Base-by-base conservation (phyloP, 2,888 invertebrate genomes). In the Galerucella nymphaeae region DNA sequence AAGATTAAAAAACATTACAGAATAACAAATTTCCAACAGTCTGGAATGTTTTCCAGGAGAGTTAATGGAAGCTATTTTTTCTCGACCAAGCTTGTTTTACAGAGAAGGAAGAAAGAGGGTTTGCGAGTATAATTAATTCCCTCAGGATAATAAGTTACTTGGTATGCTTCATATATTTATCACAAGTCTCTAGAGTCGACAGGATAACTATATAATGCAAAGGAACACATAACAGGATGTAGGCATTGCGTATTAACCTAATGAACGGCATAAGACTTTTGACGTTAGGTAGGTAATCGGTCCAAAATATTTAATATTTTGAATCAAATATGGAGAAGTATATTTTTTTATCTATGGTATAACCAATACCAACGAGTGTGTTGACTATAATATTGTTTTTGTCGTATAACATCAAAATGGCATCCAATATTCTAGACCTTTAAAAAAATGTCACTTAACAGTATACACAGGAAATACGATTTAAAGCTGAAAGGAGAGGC, bases 81-180 rank as follows among this genome's bases (percentile, higher is more conserved):
- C 64, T 41, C 41, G 57, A 42, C 45, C 41, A 38, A 45, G 23
- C 5, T 55, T 38, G 42, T 11, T 50, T 20, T 13, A 58, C 18
- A n/a, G 53, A 13, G 42, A 48, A 50, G 68, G 50, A 41, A 59
- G 72, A 71, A 38, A 70, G 73, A 75, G 79, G 72, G 74, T 38
- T 9, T 38, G 6, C 30, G 30, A 63, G 79, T 78, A 79, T 82
- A 83, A 83, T 83, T 83, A 83, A 82, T 71, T 81, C 81, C 80
- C 81, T 80, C 80, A 82, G 81, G 81, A 82, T 84, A 84, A 84
- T 84, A 83, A 83, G 83, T 83, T 82, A 83, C 82, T 82, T 83
- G 82, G 84, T 81, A 79, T 78, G 82, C 81, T 82, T 80, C 80
- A 80, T 82, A 81, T 83, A 83, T 83, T 83, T 82, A 83, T 83